Conservation (phyloP, 2,113 vertebrate genomes). For the Atrichornis clamosus region DNA sequence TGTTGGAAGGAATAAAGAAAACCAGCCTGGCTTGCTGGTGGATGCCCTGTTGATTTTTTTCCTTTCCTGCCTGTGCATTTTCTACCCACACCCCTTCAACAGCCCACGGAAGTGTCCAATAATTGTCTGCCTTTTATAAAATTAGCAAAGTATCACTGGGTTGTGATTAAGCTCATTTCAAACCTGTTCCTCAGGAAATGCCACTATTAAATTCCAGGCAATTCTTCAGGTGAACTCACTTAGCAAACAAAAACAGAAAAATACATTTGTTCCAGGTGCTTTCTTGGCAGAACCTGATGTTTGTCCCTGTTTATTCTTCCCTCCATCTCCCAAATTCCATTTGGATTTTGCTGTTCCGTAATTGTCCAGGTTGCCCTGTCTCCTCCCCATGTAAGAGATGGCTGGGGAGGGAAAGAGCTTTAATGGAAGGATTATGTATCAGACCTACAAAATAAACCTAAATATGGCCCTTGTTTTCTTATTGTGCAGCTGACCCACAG, state of each 20-base stretch:
- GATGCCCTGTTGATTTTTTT: not conserved
- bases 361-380: not conserved
- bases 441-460: not conserved
- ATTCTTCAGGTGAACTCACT: not conserved
- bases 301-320: not conserved
- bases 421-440: not conserved
- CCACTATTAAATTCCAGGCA: not conserved
- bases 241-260: constrained; percentile 10
- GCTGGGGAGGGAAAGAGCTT: not conserved
- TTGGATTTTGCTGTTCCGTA: not conserved
- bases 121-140: not conserved
- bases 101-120: not conserved
- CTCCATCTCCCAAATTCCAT: not conserved
- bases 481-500: not conserved
- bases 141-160: not conserved
- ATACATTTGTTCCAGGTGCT: constrained; percentile 16
- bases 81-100: not conserved
- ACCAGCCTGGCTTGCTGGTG: not conserved
- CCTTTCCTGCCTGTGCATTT: not conserved
- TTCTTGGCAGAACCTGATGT: not conserved
- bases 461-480: not conserved
- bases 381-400: not conserved
- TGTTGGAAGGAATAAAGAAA: not conserved
- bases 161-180: constrained; percentile 1
- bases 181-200: constrained; percentile 48